Conservation (phyloP, 2,113 vertebrate genomes). For the Chascanopsetta lugubris region DNA sequence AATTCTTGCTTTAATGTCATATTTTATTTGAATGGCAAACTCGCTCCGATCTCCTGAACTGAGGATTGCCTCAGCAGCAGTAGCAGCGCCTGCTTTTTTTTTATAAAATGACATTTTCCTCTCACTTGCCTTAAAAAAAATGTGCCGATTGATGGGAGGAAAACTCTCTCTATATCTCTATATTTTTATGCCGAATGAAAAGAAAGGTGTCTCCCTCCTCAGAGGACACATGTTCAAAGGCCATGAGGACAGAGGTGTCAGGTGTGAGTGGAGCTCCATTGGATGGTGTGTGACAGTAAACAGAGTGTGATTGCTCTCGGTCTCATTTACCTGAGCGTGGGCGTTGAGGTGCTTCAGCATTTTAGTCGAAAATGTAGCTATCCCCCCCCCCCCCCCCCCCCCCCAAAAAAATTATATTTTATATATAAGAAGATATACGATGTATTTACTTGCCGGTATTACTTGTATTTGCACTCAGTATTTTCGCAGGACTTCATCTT, state of each 20-base stretch:
- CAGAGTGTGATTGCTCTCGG: conserved; percentile 20
- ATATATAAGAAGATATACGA: conserved; percentile 11
- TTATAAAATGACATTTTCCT: background rate
- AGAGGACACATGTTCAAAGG: background rate
- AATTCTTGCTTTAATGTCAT: conserved; percentile 48
- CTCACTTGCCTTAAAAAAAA: conserved; percentile 1
- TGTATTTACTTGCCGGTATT: conserved; percentile 42
- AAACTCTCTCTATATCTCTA: too few species aligned
- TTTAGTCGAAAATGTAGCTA: conserved; percentile 45
- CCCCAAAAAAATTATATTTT: conserved; percentile 27
- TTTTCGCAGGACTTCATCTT: conserved; percentile 35
- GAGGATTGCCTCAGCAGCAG: background rate
- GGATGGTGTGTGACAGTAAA: background rate
- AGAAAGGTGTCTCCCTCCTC: background rate
- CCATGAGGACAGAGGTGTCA: too few species aligned
- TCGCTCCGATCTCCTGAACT: conserved; percentile 89
- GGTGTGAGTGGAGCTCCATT: too few species aligned
- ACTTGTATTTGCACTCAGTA: conserved; percentile 51
- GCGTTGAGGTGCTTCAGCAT: conserved; percentile 55
- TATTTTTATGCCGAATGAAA: too few species aligned
- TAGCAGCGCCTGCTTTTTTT: background rate
- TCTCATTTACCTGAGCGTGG: conserved; percentile 53
- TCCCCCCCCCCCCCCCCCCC: conserved; percentile 30
- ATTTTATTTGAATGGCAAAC: conserved; percentile 83
- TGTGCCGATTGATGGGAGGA: background rate